These are phyloP conservation scores for Phylloscopus trochiloides DNA, from an alignment of 2,113 vertebrate genomes.

Conservation along the genomic window DNA sequence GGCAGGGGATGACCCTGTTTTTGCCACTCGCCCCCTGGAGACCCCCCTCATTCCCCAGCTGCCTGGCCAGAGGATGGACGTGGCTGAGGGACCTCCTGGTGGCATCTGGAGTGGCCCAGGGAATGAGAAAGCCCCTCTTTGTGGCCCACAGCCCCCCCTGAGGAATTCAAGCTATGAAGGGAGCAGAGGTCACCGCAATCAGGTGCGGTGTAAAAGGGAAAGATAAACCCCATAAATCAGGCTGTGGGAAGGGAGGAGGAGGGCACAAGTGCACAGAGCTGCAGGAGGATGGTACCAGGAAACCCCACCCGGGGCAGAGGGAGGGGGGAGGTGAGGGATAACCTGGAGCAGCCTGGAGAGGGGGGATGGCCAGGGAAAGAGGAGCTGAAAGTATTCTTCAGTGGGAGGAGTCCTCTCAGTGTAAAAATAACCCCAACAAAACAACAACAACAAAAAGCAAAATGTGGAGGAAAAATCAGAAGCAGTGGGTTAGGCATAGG, in stretches of 20 bases:
- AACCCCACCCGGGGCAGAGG: not conserved
- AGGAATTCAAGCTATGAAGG: constrained; percentile 55
- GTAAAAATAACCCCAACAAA: not conserved
- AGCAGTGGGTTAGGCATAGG: not conserved
- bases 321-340: not conserved
- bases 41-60: not conserved
- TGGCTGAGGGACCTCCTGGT: not conserved
- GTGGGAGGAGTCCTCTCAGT: not conserved
- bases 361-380: not conserved
- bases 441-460: not conserved
- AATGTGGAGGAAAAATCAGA: accelerated
- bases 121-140: not conserved
- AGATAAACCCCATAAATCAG: constrained; percentile 47
- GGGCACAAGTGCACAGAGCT: not conserved
- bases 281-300: not conserved
- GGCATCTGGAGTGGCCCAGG: not conserved
- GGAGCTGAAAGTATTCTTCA: not conserved
- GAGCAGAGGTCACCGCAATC: constrained; percentile 22
- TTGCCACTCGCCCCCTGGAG: not conserved
- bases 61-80: not conserved
- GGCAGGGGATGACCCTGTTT: accelerated
- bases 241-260: not conserved
- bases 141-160: not conserved
- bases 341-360: not conserved
- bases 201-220: not conserved